Percentiles rank a stretch among this genome's conserved stretches.
Conservation (phyloP, 2,797 vertebrate species). For the Apogon hyalosoma region DNA sequence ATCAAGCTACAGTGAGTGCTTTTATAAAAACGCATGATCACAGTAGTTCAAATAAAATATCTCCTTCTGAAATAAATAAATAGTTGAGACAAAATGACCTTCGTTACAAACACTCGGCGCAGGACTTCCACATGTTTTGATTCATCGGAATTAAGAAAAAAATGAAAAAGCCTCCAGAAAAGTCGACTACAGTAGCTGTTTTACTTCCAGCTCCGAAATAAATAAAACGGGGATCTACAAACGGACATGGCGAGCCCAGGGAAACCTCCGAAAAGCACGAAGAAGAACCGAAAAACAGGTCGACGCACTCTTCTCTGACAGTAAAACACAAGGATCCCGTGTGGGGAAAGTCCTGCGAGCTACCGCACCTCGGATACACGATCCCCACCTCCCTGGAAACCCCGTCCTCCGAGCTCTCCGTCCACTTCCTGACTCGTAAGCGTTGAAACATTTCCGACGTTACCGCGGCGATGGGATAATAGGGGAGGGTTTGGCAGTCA, state of each 20-base stretch:
- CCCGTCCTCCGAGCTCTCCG: background rate
- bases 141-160: slow-evolving; percentile 31
- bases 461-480: slow-evolving; percentile 12
- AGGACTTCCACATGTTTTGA: slow-evolving; percentile 39
- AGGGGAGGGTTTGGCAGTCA: slow-evolving; percentile 25
- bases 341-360: background rate
- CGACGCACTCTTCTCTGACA: slow-evolving; percentile 40
- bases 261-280: slow-evolving; percentile 47
- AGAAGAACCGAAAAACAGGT: slow-evolving; percentile 47
- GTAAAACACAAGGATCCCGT: slow-evolving; percentile 36
- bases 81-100: slow-evolving; percentile 60
- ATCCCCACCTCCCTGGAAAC: background rate
- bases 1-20: slow-evolving; percentile 78
- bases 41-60: slow-evolving; percentile 78
- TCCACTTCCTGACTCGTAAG: slow-evolving; percentile 11
- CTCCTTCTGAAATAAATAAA: slow-evolving; percentile 75
- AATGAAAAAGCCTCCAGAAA: slow-evolving; percentile 11
- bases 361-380: slow-evolving; percentile 1
- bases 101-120: slow-evolving; percentile 50
- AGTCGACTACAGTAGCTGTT: slow-evolving; percentile 60
- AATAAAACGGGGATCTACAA: slow-evolving; percentile 46
- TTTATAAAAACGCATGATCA: slow-evolving; percentile 73
- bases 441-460: slow-evolving; percentile 23
- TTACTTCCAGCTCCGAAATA: slow-evolving; percentile 50
- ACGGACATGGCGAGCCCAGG: slow-evolving; percentile 34